These are phyloP conservation scores for Speoplatyrhinus poulsoni DNA, from an alignment of 2,113 vertebrate species.

Conservation along the genomic window DNA sequence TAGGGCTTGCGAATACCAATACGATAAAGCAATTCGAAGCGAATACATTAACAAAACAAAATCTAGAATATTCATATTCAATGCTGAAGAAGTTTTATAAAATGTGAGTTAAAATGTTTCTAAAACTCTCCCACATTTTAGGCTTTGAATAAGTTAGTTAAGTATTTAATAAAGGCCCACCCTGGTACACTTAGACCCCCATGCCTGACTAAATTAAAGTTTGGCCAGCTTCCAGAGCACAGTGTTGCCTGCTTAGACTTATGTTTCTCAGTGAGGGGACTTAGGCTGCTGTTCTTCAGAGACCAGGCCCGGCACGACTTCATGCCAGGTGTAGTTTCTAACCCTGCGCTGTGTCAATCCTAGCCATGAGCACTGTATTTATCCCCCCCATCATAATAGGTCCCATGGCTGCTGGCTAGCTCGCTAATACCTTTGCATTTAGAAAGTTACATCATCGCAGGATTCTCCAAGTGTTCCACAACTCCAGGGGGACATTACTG, in stretches of 20 bases:
- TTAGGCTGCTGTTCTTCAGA: constrained; percentile 41
- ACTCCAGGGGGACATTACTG: constrained; percentile 57
- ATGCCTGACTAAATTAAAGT: constrained; percentile 18
- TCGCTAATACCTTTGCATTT: constrained; percentile 69
- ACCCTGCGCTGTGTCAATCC: constrained; percentile 56
- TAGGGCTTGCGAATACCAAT: too few species aligned
- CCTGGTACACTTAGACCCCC: constrained; percentile 3
- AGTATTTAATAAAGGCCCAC: not conserved
- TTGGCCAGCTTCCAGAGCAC: constrained; percentile 26
- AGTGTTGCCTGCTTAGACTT: constrained; percentile 46
- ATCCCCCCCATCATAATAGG: constrained; percentile 67
- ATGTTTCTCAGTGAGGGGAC: constrained; percentile 44
- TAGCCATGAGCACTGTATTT: constrained; percentile 63
- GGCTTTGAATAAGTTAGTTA: not conserved
- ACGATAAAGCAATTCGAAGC: too few species aligned
- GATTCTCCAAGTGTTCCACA: constrained; percentile 72
- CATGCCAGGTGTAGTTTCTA: constrained; percentile 55
- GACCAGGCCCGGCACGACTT: constrained; percentile 57
- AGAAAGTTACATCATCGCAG: constrained; percentile 73
- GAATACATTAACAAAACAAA: too few species aligned
- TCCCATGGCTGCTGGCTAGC: constrained; percentile 52
- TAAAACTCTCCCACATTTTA: not conserved
- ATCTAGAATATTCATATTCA: too few species aligned
- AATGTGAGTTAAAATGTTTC: too few species aligned
- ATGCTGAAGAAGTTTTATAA: too few species aligned